Evolutionary conservation across 2,888 invertebrate genomes (phyloP).

Genomic region (Pyrrhia umbra): DNA sequence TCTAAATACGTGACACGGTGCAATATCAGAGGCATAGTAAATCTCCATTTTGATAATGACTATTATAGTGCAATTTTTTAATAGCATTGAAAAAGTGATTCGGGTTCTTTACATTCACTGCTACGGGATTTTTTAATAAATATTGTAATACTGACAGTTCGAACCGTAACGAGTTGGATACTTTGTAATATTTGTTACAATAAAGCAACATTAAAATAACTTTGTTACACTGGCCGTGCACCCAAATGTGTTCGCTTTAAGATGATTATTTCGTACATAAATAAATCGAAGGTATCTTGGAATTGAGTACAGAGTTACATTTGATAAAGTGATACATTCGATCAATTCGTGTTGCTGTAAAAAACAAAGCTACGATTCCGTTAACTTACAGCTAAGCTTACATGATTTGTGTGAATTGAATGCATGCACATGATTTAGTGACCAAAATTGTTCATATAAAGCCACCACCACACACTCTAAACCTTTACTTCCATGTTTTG

Average conservation of each 20-base stretch:
- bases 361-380: conserved; percentile 79
- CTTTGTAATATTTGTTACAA: conserved; percentile 39
- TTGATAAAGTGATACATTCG: conserved; percentile 62
- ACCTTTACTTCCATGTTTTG: conserved; percentile 87
- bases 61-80: too few relatives aligned
- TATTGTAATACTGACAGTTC: conserved; percentile 37
- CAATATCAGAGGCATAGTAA: not conserved
- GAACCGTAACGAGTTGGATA: conserved; percentile 39
- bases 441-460: conserved; percentile 81
- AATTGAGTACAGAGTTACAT: conserved; percentile 22
- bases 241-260: conserved; percentile 76
- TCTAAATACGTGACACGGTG: not conserved
- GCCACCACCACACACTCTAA: conserved; percentile 90
- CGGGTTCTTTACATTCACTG: too few relatives aligned
- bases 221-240: conserved; percentile 82
- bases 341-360: conserved; percentile 71
- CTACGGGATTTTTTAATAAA: too few relatives aligned
- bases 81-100: not conserved
- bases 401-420: conserved; percentile 85
- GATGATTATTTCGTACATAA: conserved; percentile 68
- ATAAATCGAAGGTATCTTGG: conserved; percentile 68
- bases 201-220: conserved; percentile 70
- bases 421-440: conserved; percentile 89
- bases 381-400: conserved; percentile 85
- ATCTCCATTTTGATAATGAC: too few relatives aligned